These are phyloP conservation scores for Gracilinanus agilis DNA, from an alignment of 2,113 vertebrate species.

Conservation along the genomic window DNA sequence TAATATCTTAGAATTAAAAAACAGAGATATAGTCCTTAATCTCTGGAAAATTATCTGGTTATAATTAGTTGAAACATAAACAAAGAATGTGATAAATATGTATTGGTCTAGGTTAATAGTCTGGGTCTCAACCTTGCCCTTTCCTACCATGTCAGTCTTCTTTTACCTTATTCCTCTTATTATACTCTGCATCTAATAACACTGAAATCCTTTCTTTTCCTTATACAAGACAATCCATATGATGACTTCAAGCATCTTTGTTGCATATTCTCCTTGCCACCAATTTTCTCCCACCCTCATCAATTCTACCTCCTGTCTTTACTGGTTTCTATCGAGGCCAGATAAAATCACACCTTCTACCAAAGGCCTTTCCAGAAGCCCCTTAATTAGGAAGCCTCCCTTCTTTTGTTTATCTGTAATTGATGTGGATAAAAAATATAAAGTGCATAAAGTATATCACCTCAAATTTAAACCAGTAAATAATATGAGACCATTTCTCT, in stretches of 20 bases:
- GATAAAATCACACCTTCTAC: not conserved
- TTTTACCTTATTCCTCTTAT: not conserved
- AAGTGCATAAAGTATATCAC: no score
- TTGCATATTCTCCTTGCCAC: not conserved
- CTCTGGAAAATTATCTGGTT: not conserved
- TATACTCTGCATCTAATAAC: not conserved
- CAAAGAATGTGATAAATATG: not conserved
- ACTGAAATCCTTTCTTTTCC: not conserved
- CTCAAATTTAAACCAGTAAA: no score
- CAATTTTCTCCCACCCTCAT: not conserved
- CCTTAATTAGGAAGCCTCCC: not conserved
- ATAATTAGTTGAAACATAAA: not conserved
- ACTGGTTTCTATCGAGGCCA: not conserved
- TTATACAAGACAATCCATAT: not conserved
- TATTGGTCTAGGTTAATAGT: not conserved
- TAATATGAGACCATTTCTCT: no score
- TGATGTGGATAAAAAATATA: not conserved
- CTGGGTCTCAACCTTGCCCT: no score
- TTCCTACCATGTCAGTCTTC: no score
- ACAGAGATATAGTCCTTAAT: not conserved
- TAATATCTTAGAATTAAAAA: not conserved
- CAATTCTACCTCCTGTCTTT: not conserved
- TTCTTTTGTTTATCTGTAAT: not conserved
- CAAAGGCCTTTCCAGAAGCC: not conserved
- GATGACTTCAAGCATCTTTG: not conserved